These are phyloP conservation scores for Papilio elwesi DNA, from an alignment of 2,888 invertebrate species.

Conservation along the genomic window DNA sequence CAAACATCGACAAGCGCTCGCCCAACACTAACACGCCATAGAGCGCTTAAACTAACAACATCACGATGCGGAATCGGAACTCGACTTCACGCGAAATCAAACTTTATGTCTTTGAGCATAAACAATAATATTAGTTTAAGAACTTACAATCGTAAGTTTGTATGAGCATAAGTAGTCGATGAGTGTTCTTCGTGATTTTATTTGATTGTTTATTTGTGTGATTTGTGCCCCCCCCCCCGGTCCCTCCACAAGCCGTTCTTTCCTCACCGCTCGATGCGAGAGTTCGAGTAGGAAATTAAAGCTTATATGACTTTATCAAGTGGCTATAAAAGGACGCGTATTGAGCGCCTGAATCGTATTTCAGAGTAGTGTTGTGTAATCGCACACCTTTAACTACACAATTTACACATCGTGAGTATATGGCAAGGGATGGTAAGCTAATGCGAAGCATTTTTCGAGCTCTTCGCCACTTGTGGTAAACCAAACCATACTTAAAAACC, in stretches of 20 bases:
- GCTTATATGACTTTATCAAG: constrained; percentile 47
- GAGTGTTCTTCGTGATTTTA: constrained; percentile 73
- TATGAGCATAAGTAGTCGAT: constrained; percentile 65
- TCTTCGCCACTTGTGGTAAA: too few relatives aligned
- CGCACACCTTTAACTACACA: too few relatives aligned
- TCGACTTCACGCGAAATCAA: constrained; percentile 41
- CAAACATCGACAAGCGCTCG: constrained; percentile 49
- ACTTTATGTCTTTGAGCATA: constrained; percentile 46
- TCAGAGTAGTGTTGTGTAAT: not conserved
- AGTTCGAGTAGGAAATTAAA: constrained; percentile 54
- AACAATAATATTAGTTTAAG: constrained; percentile 35
- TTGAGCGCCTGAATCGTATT: not conserved
- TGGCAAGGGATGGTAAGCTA: too few relatives aligned
- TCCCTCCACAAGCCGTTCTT: constrained; percentile 19
- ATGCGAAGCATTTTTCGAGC: too few relatives aligned
- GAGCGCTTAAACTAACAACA: constrained; percentile 50
- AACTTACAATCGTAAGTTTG: constrained; percentile 31
- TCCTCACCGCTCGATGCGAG: not conserved
- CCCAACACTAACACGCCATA: constrained; percentile 60
- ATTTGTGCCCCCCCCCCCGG: constrained; percentile 58
- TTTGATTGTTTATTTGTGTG: constrained; percentile 77
- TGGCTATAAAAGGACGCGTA: constrained; percentile 11
- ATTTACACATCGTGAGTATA: not conserved
- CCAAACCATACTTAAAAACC: too few relatives aligned
- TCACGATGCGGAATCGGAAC: constrained; percentile 40